phyloP scores from a whole-genome alignment of 37 sponge, comb jelly and placozoan genomes.

The Cladorhizidae sp. region DNA sequence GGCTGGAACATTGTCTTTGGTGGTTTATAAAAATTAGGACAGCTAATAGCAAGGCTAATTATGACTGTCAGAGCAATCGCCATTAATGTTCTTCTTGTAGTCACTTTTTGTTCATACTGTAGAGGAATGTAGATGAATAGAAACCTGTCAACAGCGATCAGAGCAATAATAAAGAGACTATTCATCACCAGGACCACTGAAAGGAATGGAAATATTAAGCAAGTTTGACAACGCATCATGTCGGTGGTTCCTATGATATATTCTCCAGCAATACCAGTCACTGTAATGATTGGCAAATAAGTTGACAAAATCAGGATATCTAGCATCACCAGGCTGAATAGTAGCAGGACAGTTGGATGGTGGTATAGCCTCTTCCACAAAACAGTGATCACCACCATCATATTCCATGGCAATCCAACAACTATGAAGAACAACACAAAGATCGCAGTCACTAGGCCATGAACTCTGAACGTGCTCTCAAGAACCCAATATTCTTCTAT shows the following conservation, averaged over 20 bases:
- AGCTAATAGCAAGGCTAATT: background rate
- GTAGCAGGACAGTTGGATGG: background rate
- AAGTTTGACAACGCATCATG: background rate
- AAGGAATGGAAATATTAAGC: background rate
- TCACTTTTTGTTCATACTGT: background rate
- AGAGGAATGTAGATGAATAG: slow-evolving; percentile 2
- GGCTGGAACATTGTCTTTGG: background rate
- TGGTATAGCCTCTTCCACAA: background rate
- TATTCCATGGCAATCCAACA: slow-evolving; percentile 2
- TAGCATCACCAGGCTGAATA: background rate
- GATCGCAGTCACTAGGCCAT: background rate
- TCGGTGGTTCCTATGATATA: background rate
- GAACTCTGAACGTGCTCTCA: too few species aligned
- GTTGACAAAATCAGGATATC: background rate
- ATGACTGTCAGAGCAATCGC: background rate
- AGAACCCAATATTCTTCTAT: background rate
- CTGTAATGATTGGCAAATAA: background rate
- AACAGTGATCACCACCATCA: background rate
- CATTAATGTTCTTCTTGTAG: background rate
- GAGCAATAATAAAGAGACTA: background rate
- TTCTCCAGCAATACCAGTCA: background rate
- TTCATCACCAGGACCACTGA: too few species aligned
- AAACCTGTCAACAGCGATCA: background rate
- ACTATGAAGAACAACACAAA: background rate
- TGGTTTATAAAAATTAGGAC: background rate